Base-by-base conservation (phyloP, 2,888 invertebrate genomes). In the Aspidapion aeneum region DNA sequence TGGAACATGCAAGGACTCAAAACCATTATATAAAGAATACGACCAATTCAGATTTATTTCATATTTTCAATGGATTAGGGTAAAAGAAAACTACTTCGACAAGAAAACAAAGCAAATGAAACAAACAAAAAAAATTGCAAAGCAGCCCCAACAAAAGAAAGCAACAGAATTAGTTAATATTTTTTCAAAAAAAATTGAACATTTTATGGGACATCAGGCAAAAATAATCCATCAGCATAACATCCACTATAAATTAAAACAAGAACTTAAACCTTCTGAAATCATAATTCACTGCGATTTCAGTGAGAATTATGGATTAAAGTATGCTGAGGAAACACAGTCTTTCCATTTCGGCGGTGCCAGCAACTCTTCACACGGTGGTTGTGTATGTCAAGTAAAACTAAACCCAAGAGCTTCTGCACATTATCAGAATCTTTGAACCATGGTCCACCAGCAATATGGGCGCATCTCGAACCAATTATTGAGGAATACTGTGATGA, bases 301-400 rank as follows among this genome's bases (percentile, higher is more conserved):
- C 35, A 20, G 20, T 21, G 59, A 59, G 21, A 59, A 59, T 12
- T 52, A 59, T 17, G 51, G 18, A 12, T 55, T 51, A 9, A 55
- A 50, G 21, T 58, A 62, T 21, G n/a, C 57, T 9, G 48, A 60
- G 54, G 54, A 55, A 60, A 22, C 51, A 3, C 58, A 58, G 48
- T 50, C 58, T 2, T 20, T 18, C n/a, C 58, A 58, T 50, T 58
- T 58, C 21, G 58, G 58, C 1, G 50, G 58, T 5, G 50, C 58
- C 5, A 58, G 51, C 51, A 21, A 52, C 20, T 5, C 21, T 52
- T 7, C 58, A 51, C 18, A 58, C 58, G 2, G 58, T 58, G 7
- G 58, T 58, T 19, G 17, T 52, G 17, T 58, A 58, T 48, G n/a
- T 35, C 35, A 35, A 35, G 35, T 35, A 35, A 35, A 35, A 35